Base-by-base conservation (phyloP, 2,113 vertebrate genomes). In the Nettapus auritus region DNA sequence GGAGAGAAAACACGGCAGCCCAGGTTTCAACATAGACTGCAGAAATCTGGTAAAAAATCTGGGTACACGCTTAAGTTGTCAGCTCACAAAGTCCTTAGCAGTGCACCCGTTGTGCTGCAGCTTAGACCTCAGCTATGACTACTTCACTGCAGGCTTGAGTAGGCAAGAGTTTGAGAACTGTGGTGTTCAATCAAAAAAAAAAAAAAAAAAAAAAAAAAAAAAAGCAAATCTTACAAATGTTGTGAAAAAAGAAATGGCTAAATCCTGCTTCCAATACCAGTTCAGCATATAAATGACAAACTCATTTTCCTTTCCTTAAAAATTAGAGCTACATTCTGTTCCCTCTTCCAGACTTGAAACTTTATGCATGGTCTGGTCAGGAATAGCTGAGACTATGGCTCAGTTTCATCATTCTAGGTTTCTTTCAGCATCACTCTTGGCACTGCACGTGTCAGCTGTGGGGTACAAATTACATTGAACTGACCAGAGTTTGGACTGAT, bases 191-290 rank as follows among this genome's bases (percentile, higher is more conserved):
- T 70, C 40, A 42, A 74, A 70, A 14, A 31, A 29, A 93, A 44
- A 17, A 44, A 40, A 40, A 42, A 42, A 42, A 14, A 8, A 70
- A 40, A 42, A 74, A 70, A 14, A n/a, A 29, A 14, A 33, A 29
- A 93, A 94, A 84, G 29, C 4, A 86, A 69, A 28, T 88, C 77
- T 93, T 83, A 78, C 38, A 95, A 94, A 79, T 71, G 28, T 28
- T 86, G 19, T 36, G 4, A 15, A 91, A 84, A 90, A 56, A 13
- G 18, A 94, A 93, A 93, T 36, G 25, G 40, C 36, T 86, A 88
- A 93, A 84, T 88, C 53, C 80, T 81, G 23, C 53, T 86, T 82
- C 38, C 4, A n/a, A 75, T 52, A 46, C 8, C 20, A 81, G 52
- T 22, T 52, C 62, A 87, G 42, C 33, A 67, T 81, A 29, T 66